Evolutionary conservation across 2,113 vertebrate genomes (phyloP).

Genomic region (Brachyistius frenatus): DNA sequence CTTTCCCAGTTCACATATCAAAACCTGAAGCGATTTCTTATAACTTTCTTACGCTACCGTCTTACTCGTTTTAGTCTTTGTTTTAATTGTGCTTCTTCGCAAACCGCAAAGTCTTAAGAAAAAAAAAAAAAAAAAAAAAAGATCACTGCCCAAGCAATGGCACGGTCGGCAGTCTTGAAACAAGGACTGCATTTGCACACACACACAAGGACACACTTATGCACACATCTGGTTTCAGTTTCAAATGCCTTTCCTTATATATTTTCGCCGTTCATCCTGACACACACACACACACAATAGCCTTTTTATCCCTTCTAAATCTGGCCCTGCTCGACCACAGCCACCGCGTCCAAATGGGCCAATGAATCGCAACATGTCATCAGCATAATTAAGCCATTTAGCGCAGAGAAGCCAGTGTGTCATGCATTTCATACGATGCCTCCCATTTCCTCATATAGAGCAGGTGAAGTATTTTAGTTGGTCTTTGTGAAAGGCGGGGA

Average conservation of each 20-base stretch:
- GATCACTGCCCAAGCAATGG: slow-evolving; percentile 46
- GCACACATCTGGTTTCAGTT: slow-evolving; percentile 83
- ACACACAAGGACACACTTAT: slow-evolving; percentile 28
- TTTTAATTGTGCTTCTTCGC: slow-evolving; percentile 67
- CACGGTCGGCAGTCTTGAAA: slow-evolving; percentile 41
- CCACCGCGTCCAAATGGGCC: slow-evolving; percentile 62
- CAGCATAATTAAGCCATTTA: slow-evolving; percentile 72
- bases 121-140: slow-evolving; percentile 45
- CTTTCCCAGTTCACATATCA: slow-evolving; percentile 7
- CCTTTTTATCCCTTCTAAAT: slow-evolving; percentile 75
- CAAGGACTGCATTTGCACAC: slow-evolving; percentile 26
- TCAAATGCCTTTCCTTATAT: slow-evolving; percentile 74
- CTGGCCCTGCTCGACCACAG: slow-evolving; percentile 34
- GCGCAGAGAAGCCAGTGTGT: slow-evolving; percentile 48
- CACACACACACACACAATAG: slow-evolving; percentile 73
- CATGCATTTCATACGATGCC: slow-evolving; percentile 36
- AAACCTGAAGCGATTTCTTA: slow-evolving; percentile 44
- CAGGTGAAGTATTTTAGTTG: slow-evolving; percentile 58
- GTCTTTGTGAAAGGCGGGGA: slow-evolving; percentile 49
- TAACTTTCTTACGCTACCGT: slow-evolving; percentile 39
- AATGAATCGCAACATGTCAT: slow-evolving; percentile 72
- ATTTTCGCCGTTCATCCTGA: slow-evolving; percentile 67
- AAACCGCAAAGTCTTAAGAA: slow-evolving; percentile 61
- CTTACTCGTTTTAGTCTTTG: slow-evolving; percentile 64
- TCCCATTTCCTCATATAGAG: slow-evolving; percentile 37